These are phyloP conservation scores for Myiothlypis chrysogaster DNA, from an alignment of 2,797 vertebrate genomes.

Conservation along the genomic window DNA sequence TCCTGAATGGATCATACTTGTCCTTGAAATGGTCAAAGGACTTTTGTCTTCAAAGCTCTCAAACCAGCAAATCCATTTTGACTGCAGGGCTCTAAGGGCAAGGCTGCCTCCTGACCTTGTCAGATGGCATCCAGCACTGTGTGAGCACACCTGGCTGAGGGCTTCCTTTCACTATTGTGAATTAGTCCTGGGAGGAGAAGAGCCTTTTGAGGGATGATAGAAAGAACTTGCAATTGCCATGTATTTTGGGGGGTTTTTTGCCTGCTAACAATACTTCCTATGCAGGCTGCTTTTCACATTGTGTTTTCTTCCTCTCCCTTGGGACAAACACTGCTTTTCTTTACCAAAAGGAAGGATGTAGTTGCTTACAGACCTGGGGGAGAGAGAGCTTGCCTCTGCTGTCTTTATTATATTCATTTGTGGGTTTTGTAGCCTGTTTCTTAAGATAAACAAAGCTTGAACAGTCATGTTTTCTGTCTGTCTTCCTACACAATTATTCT, in stretches of 20 bases:
- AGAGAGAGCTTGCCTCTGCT: neutral
- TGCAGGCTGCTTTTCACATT: neutral
- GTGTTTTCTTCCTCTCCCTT: slow-evolving; percentile 32
- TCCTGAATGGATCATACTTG: neutral
- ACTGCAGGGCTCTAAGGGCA: neutral
- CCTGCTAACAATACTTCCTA: neutral
- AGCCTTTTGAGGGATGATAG: neutral
- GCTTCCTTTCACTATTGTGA: neutral
- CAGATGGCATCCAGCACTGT: neutral
- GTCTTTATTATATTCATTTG: neutral
- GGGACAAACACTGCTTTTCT: neutral
- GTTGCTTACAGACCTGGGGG: neutral
- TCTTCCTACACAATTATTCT: neutral
- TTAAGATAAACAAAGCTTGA: slow-evolving; percentile 30
- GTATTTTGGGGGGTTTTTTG: neutral
- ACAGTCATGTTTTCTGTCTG: neutral
- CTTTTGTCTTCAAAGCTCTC: neutral
- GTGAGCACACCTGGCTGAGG: neutral
- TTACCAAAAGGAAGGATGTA: slow-evolving; percentile 42
- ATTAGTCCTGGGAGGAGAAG: neutral
- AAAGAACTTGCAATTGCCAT: neutral
- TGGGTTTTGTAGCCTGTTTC: neutral
- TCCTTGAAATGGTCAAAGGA: neutral
- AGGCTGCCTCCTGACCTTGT: neutral
- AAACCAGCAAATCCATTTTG: neutral